A percentile compares a stretch with the other conserved stretches of the same genome.
These are phyloP conservation scores for Poecilia wingei DNA, from an alignment of 2,797 vertebrate genomes.

Conservation along the genomic window DNA sequence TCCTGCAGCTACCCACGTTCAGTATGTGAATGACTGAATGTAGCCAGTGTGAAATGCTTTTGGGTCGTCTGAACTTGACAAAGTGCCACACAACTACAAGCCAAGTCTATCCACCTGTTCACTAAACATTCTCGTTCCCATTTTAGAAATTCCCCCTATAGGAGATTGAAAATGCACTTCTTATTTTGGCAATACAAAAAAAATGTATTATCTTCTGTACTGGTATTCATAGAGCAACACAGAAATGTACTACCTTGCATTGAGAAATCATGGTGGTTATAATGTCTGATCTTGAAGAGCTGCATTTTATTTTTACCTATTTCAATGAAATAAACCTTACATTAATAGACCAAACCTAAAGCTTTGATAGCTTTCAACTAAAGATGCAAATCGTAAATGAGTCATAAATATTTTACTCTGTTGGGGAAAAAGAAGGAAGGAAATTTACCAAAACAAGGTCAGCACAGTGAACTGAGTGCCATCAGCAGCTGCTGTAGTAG, in stretches of 20 bases:
- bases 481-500: slow-evolving; percentile 30
- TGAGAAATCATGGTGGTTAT: slow-evolving; percentile 39
- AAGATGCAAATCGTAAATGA: slow-evolving; percentile 12
- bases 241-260: slow-evolving; percentile 41
- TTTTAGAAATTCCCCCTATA: neutral
- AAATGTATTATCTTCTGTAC: slow-evolving; percentile 18
- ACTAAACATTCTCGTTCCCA: neutral
- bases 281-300: slow-evolving; percentile 43
- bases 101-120: slow-evolving; percentile 7
- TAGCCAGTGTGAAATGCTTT: too few relatives aligned
- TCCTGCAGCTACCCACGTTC: too few relatives aligned
- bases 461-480: slow-evolving; percentile 20
- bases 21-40: too few relatives aligned
- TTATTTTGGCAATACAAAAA: neutral
- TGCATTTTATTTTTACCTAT: slow-evolving; percentile 30
- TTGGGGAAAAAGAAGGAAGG: slow-evolving; percentile 10
- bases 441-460: slow-evolving; percentile 4
- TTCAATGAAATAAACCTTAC: slow-evolving; percentile 43
- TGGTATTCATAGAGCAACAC: slow-evolving; percentile 42
- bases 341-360: neutral
- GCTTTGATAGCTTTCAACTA: slow-evolving; percentile 24
- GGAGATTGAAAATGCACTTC: neutral
- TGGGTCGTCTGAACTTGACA: too few relatives aligned
- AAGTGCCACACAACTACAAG: too few relatives aligned
- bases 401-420: slow-evolving; percentile 22